Evolutionary conservation across 1,140 invertebrate genomes (phyloP), one percentile per base, ranked within the genome.

Genomic region (Drosophila saltans): DNA sequence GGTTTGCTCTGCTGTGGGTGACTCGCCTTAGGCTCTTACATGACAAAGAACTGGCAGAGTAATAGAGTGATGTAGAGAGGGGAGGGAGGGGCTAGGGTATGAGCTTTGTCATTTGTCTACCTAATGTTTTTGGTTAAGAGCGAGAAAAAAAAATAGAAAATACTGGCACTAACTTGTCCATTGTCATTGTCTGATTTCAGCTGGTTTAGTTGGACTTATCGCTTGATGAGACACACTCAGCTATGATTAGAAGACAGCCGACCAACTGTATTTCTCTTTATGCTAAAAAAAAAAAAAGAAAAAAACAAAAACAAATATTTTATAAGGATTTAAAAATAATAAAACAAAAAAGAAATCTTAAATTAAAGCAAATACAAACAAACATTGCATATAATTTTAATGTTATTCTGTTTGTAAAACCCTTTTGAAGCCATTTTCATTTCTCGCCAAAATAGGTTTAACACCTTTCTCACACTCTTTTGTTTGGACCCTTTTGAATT

Each of bases 321-420:
- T 16, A 43, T n/a, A 4, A 10, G 8, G 1, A 48, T 21, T 48
- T 21, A 2, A 48, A 48, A 7, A 21, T 8, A 6, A 16, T 16
- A 48, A 21, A 48, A 48, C 3, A 48, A 24, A 21, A 48, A 48
- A 45, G 6, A 48, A 8, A 7, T 21, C 21, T 36, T 5, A 36
- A 36, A 36, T 36, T 36, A 36, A 36, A 36, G 33, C 24, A 48
- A 8, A 21, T 21, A 48, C 45, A 48, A 48, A 21, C 21, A 48
- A 48, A 21, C 9, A 48, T 48, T 48, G 45, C 45, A 48, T 48
- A 7, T 71, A n/a, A 72, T 72, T 64, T 73, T 65, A 59, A 74
- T 66, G 62, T 71, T 33, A 40, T 40, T 40, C n/a, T 43, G 73
- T 74, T 74, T 74, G 72, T 74, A 33, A 36, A 73, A 66, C 48